Evolutionary conservation across 2,797 vertebrate genomes (phyloP).

Genomic region (Decapterus maruadsi): DNA sequence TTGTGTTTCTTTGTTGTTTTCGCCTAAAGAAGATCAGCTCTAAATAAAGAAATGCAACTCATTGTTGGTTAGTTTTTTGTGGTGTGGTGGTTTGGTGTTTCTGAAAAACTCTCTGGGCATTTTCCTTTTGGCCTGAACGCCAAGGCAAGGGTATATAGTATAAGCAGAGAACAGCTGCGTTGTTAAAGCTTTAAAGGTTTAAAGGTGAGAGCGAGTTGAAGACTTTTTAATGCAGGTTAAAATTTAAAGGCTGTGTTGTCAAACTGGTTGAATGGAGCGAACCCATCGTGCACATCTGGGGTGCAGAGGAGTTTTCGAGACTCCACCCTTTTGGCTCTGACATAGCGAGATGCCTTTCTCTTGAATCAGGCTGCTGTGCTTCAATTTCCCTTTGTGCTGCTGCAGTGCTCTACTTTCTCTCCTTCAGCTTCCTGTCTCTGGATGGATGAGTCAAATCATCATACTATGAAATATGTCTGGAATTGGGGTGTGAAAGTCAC

Average conservation of each 20-base stretch:
- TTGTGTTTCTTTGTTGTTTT: neutral
- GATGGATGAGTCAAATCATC: neutral
- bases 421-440: conserved; percentile 14
- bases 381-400: neutral
- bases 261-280: conserved; percentile 2
- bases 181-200: neutral
- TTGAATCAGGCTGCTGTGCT: neutral
- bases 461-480: no score
- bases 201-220: neutral
- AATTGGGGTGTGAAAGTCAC: neutral
- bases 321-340: conserved; percentile 19
- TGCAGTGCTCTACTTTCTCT: neutral
- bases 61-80: no score
- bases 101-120: neutral
- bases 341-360: neutral
- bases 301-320: neutral
- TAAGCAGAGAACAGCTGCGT: neutral
- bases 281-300: conserved; percentile 44
- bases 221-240: neutral
- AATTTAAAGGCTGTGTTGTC: neutral
- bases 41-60: neutral
- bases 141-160: no score
- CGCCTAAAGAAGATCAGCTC: neutral
- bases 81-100: neutral
- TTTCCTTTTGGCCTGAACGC: neutral